Evolutionary conservation across 2,888 invertebrate species (phyloP).

Genomic region (Syrphus vitripennis): DNA sequence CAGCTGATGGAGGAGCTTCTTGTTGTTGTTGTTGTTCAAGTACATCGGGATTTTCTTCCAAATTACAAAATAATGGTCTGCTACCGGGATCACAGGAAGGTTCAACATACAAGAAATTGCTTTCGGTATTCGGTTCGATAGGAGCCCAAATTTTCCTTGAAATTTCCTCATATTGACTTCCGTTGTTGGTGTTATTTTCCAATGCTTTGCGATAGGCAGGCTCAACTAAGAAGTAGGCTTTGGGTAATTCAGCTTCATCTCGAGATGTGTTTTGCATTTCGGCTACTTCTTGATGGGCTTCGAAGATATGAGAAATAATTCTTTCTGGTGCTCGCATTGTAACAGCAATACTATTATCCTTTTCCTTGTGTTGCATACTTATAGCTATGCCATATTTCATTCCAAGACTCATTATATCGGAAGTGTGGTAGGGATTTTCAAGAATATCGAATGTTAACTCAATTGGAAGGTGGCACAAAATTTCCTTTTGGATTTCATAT

Average conservation of each 20-base stretch:
- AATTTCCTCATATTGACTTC: conserved; percentile 55
- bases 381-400: conserved; percentile 91
- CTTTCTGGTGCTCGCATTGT: conserved; percentile 95
- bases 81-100: neutral
- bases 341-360: conserved; percentile 92
- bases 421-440: conserved; percentile 87
- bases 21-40: conserved; percentile 48
- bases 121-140: conserved; percentile 12
- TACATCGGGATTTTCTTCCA: conserved; percentile 65
- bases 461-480: conserved; percentile 94
- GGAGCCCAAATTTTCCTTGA: conserved; percentile 48
- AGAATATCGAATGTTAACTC: conserved; percentile 96
- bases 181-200: conserved; percentile 65
- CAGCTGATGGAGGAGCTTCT: neutral
- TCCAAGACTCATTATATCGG: conserved; percentile 86
- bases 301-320: conserved; percentile 93
- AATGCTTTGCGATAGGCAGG: conserved; percentile 69
- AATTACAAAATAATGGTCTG: neutral
- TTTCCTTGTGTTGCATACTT: conserved; percentile 92
- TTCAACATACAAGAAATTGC: conserved; percentile 15
- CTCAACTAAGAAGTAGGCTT: conserved; percentile 83
- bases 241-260: conserved; percentile 88
- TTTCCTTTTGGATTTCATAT: conserved; percentile 92
- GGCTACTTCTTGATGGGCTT: conserved; percentile 91
- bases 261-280: conserved; percentile 84